phyloP scores from a whole-genome alignment of 2,888 invertebrate genomes.

The Amphipyra berbera region DNA sequence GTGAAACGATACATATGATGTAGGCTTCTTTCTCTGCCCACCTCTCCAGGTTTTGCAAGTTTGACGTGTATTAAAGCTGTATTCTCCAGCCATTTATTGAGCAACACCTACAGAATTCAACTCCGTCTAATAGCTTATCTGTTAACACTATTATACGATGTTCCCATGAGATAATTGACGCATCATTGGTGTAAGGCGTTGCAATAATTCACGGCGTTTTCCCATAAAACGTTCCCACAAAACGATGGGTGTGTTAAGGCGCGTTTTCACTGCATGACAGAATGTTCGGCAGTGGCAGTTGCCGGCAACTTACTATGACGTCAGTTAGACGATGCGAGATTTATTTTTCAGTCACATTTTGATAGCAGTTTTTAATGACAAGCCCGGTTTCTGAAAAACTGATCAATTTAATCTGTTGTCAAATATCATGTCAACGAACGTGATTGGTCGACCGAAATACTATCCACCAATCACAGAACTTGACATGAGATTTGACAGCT shows the following conservation, averaged over 20 bases:
- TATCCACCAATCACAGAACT: too few species aligned
- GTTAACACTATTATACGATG: slow-evolving; percentile 31
- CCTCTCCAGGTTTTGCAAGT: background rate
- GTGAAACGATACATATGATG: background rate
- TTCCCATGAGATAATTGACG: slow-evolving; percentile 54
- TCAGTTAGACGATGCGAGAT: background rate
- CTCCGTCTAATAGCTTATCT: slow-evolving; percentile 16
- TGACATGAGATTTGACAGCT: too few species aligned
- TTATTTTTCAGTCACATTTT: background rate
- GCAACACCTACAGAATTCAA: slow-evolving; percentile 4
- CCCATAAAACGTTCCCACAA: slow-evolving; percentile 48
- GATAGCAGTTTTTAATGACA: too few species aligned
- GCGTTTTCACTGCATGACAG: slow-evolving; percentile 20
- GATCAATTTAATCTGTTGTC: too few species aligned
- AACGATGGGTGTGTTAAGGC: slow-evolving; percentile 16
- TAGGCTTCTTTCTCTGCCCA: background rate
- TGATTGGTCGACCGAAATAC: too few species aligned
- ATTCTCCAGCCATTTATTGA: slow-evolving; percentile 5
- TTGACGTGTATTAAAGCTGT: background rate
- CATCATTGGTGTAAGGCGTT: slow-evolving; percentile 40
- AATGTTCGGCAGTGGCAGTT: slow-evolving; percentile 9
- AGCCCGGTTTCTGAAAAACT: too few species aligned
- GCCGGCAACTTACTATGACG: background rate
- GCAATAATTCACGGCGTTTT: slow-evolving; percentile 48
- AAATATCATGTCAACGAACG: too few species aligned